These are phyloP conservation scores for Argentina silus DNA, from an alignment of 2,797 vertebrate genomes.

Conservation along the genomic window DNA sequence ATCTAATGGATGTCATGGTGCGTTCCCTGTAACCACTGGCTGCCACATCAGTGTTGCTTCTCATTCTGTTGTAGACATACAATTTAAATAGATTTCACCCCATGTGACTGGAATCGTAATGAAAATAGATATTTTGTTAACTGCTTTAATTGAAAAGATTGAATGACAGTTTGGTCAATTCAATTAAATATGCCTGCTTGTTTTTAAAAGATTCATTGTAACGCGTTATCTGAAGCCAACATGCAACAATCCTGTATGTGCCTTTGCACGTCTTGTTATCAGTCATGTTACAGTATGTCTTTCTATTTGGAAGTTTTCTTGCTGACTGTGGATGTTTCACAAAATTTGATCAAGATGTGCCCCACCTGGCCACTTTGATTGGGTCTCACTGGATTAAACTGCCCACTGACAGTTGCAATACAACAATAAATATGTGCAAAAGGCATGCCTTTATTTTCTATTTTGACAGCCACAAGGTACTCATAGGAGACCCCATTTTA, in stretches of 20 bases:
- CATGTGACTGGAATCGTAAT: neutral
- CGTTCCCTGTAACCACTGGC: conserved; percentile 32
- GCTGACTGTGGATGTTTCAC: too few relatives aligned
- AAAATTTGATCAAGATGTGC: too few relatives aligned
- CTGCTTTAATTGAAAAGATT: conserved; percentile 1
- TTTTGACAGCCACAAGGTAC: conserved; percentile 49
- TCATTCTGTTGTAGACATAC: conserved; percentile 17
- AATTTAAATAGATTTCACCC: conserved; percentile 20
- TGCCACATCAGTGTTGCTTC: conserved; percentile 24
- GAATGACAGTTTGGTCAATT: conserved; percentile 10
- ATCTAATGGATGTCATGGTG: conserved; percentile 24
- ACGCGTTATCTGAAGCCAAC: too few relatives aligned
- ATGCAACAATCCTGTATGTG: too few relatives aligned
- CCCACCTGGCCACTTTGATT: too few relatives aligned
- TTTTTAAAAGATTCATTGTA: too few relatives aligned
- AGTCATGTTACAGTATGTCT: too few relatives aligned
- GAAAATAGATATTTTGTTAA: neutral
- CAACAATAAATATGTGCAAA: conserved; percentile 10
- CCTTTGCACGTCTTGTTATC: too few relatives aligned
- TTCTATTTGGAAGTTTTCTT: too few relatives aligned
- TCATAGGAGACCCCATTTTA: conserved; percentile 60
- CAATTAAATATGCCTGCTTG: conserved; percentile 4
- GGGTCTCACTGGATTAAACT: neutral
- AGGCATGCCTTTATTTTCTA: conserved; percentile 41
- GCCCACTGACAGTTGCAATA: neutral